Base-by-base conservation (phyloP, 2,113 vertebrate genomes). In the Cottus gobio region DNA sequence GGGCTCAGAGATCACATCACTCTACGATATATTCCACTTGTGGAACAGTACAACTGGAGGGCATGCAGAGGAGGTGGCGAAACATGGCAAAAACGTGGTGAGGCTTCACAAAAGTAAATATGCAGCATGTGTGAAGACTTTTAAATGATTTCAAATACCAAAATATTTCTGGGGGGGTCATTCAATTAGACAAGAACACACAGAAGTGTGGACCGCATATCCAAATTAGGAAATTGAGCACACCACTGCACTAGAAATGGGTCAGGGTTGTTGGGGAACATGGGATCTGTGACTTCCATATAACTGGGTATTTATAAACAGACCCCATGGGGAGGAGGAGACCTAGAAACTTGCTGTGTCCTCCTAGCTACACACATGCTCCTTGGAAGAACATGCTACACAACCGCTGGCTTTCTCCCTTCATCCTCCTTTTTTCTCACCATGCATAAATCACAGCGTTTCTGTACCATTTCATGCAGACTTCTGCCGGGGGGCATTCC, bases 191-290 rank as follows among this genome's bases (percentile, higher is more conserved):
- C 12, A 56, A 42, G 79, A 86, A 77, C 65, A 68, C 66, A 76
- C 36, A 74, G 71, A 73, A 77, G 66, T 75, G 80, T 81, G 79
- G 85, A 78, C 30, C 48, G 61, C 31, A 50, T 4, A 61, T 88
- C 86, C 77, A 90, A 89, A 91, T 85, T 81, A 84, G 87, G 80
- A 87, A 80, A 93, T 77, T 70, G 52, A 90, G 91, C 69, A 77
- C 87, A 84, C 48, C 79, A 61, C 70, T 73, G 84, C 64, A 73
- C 61, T 42, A 48, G 87, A 94, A 95, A 87, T 95, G 90, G 94
- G 94, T 94, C 93, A 95, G 94, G 93, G 93, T 93, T 92, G 89
- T 94, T 89, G 88, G 90, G 88, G 89, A 93, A 93, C 90, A 92
- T 86, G 87, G 87, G 89, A 93, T 91, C 83, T 85, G 87, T 92